phyloP scores from a whole-genome alignment of 2,797 vertebrate species.

The Somateria mollissima region DNA sequence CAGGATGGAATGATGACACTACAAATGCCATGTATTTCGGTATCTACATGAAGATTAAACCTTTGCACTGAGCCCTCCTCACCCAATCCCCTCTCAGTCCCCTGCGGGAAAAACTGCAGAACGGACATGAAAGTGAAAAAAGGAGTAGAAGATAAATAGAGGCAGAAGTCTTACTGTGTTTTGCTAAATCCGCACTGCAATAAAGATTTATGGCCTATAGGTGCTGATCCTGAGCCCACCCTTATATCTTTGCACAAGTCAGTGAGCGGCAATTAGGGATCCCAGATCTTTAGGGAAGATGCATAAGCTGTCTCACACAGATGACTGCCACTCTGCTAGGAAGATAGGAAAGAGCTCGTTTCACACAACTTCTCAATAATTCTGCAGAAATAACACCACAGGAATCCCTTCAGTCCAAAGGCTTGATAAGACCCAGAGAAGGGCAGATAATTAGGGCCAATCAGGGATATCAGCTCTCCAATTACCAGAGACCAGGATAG shows the following conservation, averaged over 20 bases:
- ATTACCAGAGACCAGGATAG: background rate
- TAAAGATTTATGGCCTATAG: background rate
- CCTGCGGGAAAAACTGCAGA: background rate
- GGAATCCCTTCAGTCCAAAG: background rate
- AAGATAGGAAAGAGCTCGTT: conserved; percentile 2
- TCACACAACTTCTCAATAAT: background rate
- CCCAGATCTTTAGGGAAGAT: background rate
- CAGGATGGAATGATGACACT: background rate
- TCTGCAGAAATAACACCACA: conserved; percentile 8
- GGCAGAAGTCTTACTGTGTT: background rate
- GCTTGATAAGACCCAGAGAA: conserved; percentile 26
- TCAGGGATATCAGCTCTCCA: conserved; percentile 4
- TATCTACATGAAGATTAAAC: background rate
- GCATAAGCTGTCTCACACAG: background rate
- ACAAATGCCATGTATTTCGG: background rate
- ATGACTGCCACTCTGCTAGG: background rate
- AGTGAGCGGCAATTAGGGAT: background rate
- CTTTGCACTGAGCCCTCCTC: background rate
- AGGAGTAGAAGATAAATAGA: background rate
- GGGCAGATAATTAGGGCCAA: conserved; percentile 9
- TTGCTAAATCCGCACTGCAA: background rate
- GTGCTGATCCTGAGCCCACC: background rate
- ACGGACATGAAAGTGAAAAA: background rate
- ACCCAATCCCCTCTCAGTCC: background rate
- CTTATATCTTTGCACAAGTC: background rate